Evolutionary conservation across 2,888 invertebrate genomes (phyloP).

Genomic region (Cryptosula pallasiana): DNA sequence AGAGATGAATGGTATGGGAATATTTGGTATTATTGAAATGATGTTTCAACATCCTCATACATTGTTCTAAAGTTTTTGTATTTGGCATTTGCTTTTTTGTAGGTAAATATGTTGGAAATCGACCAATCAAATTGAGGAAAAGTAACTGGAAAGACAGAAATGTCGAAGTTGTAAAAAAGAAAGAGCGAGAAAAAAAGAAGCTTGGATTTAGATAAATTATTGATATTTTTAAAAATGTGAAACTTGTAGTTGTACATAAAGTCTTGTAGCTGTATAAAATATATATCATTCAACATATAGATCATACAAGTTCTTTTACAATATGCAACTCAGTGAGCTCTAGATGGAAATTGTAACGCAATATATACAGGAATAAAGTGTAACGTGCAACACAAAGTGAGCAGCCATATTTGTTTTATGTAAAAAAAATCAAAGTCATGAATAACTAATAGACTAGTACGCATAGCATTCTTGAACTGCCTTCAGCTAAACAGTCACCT

Average conservation of each 20-base stretch:
- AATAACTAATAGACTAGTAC: constrained; percentile 39
- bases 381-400: not conserved
- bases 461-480: constrained; percentile 35
- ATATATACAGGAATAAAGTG: too few relatives aligned
- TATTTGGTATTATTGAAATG: too few relatives aligned
- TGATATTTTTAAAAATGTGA: not conserved
- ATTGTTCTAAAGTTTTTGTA: too few relatives aligned
- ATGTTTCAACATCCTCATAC: too few relatives aligned
- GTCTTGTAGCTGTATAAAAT: not conserved
- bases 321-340: too few relatives aligned
- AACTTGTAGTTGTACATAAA: not conserved
- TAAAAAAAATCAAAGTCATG: constrained; percentile 42
- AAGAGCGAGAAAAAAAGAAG: constrained; percentile 88
- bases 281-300: not conserved
- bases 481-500: constrained; percentile 41
- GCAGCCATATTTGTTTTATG: too few relatives aligned
- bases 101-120: constrained; percentile 96
- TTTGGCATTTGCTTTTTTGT: too few relatives aligned
- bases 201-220: constrained; percentile 56
- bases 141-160: constrained; percentile 92
- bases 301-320: not conserved
- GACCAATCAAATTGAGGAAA: constrained; percentile 94
- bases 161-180: constrained; percentile 86
- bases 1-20: constrained; percentile 91
- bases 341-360: too few relatives aligned